Evolutionary conservation across 2,797 vertebrate species (phyloP), one percentile per base, ranked within the genome.

Genomic region (Tadarida brasiliensis): DNA sequence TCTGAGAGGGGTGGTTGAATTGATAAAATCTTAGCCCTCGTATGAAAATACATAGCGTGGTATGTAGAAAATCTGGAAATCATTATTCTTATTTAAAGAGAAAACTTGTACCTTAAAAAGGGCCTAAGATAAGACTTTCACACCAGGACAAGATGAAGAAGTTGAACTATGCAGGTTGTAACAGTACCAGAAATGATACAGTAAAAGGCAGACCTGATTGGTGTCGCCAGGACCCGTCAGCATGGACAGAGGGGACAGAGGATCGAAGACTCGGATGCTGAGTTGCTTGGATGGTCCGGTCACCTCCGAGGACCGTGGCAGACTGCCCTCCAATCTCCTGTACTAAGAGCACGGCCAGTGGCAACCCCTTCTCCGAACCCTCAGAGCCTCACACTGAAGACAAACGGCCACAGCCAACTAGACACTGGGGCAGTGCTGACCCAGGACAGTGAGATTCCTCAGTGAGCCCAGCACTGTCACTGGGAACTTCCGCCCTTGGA

Each of bases 271-370:
- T 10, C 8, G 5, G 47, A 19, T 19, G 49, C 22, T 1, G 5
- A 19, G 20, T 28, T 7, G 28, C 19, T 17, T 17, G 12, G 44
- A n/a, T 0, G 28, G 28, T 3, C 1, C 0, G 1, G n/a, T 47
- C 6, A 24, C 6, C 56, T 47, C 16, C 2, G 11, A 44, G 22
- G 35, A 3, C 11, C 7, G 10, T 1, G 65, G 28, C 8, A 57
- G 73, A 44, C 49, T 24, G 33, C 8, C 19, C 68, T 47, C 87
- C 44, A 9, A 5, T 3, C 24, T 70, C 47, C 84, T 28, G 33
- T 3, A 4, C 49, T 17, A 1, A 28, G 20, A 30, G 20, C 61
- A 8, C 28, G 2, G 33, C 44, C 49, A 0, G 16, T 47, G 51
- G 65, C 30, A 7, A 5, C 35, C 8, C 35, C 22, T 35, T 54